Evolutionary conservation across 2,113 vertebrate species (phyloP).

Genomic region (Protobothrops flavoviridis): DNA sequence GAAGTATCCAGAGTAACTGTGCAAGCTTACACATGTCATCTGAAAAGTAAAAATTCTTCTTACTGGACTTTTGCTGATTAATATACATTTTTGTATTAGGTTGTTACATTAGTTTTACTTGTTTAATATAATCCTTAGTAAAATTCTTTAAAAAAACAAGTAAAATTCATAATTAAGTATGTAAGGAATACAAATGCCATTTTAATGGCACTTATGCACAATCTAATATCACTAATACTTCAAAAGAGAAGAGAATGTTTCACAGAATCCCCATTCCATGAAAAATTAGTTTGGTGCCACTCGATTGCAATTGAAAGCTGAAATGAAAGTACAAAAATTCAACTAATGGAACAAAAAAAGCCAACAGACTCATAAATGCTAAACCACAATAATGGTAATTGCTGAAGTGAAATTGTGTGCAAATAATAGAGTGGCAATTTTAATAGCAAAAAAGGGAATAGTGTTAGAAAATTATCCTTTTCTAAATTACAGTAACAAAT

Average conservation of each 20-base stretch:
- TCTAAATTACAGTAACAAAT: background rate
- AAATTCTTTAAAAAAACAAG: background rate
- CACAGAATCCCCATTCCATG: background rate
- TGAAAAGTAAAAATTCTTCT: background rate
- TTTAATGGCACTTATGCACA: background rate
- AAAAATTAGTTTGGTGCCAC: background rate
- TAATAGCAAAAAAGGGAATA: background rate
- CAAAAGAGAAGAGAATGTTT: fast-evolving
- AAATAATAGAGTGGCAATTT: background rate
- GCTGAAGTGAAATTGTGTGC: background rate
- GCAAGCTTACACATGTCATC: background rate
- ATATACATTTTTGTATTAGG: background rate
- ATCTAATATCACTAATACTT: background rate
- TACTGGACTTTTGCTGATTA: background rate
- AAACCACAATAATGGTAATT: background rate
- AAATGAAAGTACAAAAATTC: background rate
- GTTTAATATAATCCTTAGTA: background rate
- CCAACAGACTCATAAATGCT: background rate
- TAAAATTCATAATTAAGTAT: background rate
- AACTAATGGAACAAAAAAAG: background rate
- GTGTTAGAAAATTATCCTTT: background rate
- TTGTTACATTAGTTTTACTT: background rate
- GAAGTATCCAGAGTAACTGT: background rate
- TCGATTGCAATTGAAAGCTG: background rate
- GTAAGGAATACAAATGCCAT: background rate